Evolutionary conservation across 2,888 invertebrate species (phyloP), one percentile per base, ranked within the genome.

Genomic region (Campoplex capitator): DNA sequence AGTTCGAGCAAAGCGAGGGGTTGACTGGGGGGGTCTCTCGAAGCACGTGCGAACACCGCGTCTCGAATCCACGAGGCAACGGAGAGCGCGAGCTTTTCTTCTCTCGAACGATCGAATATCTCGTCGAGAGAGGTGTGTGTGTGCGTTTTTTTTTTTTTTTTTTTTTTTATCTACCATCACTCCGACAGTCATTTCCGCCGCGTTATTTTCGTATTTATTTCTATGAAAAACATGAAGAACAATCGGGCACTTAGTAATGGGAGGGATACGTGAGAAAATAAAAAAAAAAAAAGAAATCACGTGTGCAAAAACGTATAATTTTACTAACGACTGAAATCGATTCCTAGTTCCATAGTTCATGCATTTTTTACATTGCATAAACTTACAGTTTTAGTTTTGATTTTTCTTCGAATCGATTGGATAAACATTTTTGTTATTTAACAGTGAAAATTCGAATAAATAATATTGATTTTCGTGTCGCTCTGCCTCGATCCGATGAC

Each of bases 31-130:
- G 23, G 23, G 23, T 23, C 23, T 54, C 79, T 75, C 75, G 35
- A 71, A 88, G 76, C 91, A 88, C 91, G 90, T 90, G 92, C 85
- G 62, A 28, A 42, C 70, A 78, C 73, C 38, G 62, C 76, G 23
- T 23, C 75, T 74, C 74, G 81, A 58, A 56, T 76, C 67, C 78
- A 84, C 75, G 77, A 70, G 82, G 65, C 35, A 51, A 70, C 32
- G 23, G 38, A 28, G 35, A 73, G 54, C 38, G 54, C 65, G 54
- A 67, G 65, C 51, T 70, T 71, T 85, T 80, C 62, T 88, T 74
- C 56, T 74, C 76, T 82, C 74, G 48, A 74, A 54, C 42, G 9
- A 23, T 28, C 8, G 56, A 78, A 62, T 32, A 62, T 32, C 45
- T 65, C 58, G 65, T 38, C 54, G n/a, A 23, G 32, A 51, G 51